Evolutionary conservation across 2,113 vertebrate species (phyloP), one percentile per base, ranked within the genome.

Genomic region (Smithornis capensis): DNA sequence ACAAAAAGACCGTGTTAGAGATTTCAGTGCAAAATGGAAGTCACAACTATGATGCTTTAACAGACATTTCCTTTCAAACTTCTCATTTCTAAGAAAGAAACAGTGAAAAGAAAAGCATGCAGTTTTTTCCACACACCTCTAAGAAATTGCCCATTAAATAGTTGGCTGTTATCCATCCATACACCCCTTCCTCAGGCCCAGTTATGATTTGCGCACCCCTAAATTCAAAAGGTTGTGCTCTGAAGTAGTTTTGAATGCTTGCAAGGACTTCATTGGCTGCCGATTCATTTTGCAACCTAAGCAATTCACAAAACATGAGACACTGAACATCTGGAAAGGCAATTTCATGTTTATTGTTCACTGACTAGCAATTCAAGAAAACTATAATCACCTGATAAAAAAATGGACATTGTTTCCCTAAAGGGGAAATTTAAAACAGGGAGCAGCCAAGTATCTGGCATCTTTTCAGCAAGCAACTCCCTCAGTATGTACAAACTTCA

Each of bases 81-180:
- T 69, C 59, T 89, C 44, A 85, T 85, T 95, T 68, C 22, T 50
- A 59, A 79, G 77, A 81, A 70, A 87, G 80, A 96, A 95, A 95
- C 10, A 49, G 92, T 67, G 83, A 94, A 45, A 92, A 95, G 85
- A 87, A 97, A 97, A 97, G 80, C 96, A 97, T 97, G 97, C 98
- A 95, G 64, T 93, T 96, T 89, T 97, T 97, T 97, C 87, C 97
- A 98, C 98, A 96, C 97, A 99, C 99, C 98, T 99, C 98, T 82
- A 99, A 84, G 96, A 99, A 99, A 97, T 99, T 99, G 45, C 98
- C 99, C 98, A 98, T 98, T 97, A 99, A 98, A 98, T 99, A 99
- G 98, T 99, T 99, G 98, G 99, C 99, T 8, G 99, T 99, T 97
- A 99, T 98, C 99, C 99, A 99, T 89, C 99, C 99, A 87, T 99